Base-by-base conservation (phyloP, 2,888 invertebrate species). In the Meteorus cinctellus region DNA sequence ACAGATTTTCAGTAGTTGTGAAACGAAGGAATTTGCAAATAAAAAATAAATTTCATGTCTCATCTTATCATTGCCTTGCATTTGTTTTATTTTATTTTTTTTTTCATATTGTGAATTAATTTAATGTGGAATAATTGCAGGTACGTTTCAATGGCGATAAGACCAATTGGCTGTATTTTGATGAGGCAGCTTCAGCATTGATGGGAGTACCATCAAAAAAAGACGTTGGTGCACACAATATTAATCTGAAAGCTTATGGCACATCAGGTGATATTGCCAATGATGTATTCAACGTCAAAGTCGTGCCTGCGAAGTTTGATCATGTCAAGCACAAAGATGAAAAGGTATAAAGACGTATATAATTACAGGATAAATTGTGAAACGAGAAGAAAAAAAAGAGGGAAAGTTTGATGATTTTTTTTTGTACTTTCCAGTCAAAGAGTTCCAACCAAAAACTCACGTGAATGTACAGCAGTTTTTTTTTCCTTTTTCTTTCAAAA, bases 151-250 rank as follows among this genome's bases (percentile, higher is more conserved):
- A 87, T 41, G 85, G 87, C 63, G 89, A 89, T 24, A 89, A 89
- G 72, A 94, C 95, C 0, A 89, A 90, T 79, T 95, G 95, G 95
- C 90, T 95, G 83, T 91, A 93, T 80, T 95, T 95, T 90, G 94
- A 95, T 89, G 92, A 92, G 73, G 91, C 91, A 72, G 92, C 93
- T 79, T 93, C 93, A n/a, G 91, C 94, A 75, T 92, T 96, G 86
- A 92, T 93, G 88, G 96, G 96, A 24, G 92, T 96, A 73, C 96
- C 96, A 0, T 91, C 92, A 80, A 90, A 90, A 72, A 91, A 92
- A 76, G 94, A 96, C 87, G 87, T 94, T 14, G 96, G 95, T 70
- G 91, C 92, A 68, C 92, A 94, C 86, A 92, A 92, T 79, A 91
- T 95, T 82, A 92, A 91, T 27, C 91, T 94, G 75, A 92, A 91